Evolutionary conservation across 2,113 vertebrate species (phyloP).

Genomic region (Amblyornis subalaris): DNA sequence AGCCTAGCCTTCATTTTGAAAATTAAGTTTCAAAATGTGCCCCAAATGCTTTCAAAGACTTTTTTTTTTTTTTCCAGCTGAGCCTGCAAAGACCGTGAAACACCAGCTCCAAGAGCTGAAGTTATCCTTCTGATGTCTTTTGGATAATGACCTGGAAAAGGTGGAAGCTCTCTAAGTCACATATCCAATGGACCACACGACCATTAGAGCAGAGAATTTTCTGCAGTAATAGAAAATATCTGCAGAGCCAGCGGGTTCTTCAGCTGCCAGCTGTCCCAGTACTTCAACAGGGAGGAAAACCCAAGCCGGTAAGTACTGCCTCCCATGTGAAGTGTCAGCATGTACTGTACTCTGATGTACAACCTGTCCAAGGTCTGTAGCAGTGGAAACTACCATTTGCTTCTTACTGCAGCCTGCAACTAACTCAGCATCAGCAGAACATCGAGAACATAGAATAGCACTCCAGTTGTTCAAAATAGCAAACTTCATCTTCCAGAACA

Average conservation of each 20-base stretch:
- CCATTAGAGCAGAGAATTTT: not conserved
- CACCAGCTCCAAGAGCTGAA: not conserved
- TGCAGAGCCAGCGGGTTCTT: not conserved
- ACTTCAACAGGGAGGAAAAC: not conserved
- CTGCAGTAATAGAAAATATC: not conserved
- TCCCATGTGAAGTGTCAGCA: not conserved
- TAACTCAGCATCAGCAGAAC: not conserved
- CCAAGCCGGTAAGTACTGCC: not conserved
- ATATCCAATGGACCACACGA: not conserved
- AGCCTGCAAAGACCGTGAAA: not conserved
- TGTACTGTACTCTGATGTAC: not conserved
- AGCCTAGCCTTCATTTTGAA: not conserved
- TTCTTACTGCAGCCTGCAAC: not conserved
- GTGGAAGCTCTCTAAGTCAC: not conserved
- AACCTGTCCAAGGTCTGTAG: not conserved
- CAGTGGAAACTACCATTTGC: not conserved
- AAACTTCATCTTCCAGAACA: not conserved
- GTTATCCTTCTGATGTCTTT: not conserved
- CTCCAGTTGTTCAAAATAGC: not conserved
- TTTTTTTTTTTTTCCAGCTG: not conserved
- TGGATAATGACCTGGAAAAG: not conserved
- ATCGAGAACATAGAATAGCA: not conserved
- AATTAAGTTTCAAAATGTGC: not conserved
- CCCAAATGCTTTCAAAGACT: not conserved
- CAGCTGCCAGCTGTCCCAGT: not conserved